These are phyloP conservation scores for Paragorgia papillata DNA, from an alignment of 92 coral and sea anemone genomes.

Conservation along the genomic window DNA sequence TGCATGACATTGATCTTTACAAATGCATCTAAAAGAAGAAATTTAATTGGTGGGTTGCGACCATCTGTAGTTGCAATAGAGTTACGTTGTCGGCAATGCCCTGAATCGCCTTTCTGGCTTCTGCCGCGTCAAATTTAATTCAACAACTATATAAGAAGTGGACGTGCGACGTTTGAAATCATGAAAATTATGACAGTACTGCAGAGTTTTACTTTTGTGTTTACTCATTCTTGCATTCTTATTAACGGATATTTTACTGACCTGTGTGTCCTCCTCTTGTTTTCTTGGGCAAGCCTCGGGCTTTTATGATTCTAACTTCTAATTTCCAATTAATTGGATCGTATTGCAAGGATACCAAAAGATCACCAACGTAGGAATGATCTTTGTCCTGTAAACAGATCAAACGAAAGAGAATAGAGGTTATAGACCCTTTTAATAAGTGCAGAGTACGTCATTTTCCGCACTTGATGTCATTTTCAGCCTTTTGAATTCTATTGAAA, in stretches of 20 bases:
- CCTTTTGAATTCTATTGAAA: too few relatives aligned
- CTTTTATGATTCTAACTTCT: slow-evolving; percentile 69
- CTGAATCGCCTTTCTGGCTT: too few relatives aligned
- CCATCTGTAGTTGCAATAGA: not conserved
- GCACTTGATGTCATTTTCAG: too few relatives aligned
- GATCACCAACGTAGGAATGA: slow-evolving; percentile 66
- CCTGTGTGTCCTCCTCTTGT: slow-evolving; percentile 56
- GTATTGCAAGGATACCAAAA: slow-evolving; percentile 76
- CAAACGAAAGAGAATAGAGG: not conserved
- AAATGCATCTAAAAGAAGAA: slow-evolving; percentile 69
- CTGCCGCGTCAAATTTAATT: too few relatives aligned
- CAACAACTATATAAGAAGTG: too few relatives aligned
- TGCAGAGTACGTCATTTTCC: too few relatives aligned
- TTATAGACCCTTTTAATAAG: too few relatives aligned
- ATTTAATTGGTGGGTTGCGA: too few relatives aligned
- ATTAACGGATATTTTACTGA: not conserved
- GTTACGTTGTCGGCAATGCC: too few relatives aligned
- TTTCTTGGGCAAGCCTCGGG: slow-evolving; percentile 66
- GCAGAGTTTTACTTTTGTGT: too few relatives aligned
- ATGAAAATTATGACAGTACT: too few relatives aligned
- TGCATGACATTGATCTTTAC: slow-evolving; percentile 77
- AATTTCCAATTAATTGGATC: slow-evolving; percentile 85
- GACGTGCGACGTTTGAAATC: too few relatives aligned
- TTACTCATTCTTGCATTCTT: not conserved
- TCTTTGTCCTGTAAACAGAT: slow-evolving; percentile 15